These are phyloP conservation scores for Eumeta japonica DNA, from an alignment of 1,140 invertebrate species.

Conservation along the genomic window DNA sequence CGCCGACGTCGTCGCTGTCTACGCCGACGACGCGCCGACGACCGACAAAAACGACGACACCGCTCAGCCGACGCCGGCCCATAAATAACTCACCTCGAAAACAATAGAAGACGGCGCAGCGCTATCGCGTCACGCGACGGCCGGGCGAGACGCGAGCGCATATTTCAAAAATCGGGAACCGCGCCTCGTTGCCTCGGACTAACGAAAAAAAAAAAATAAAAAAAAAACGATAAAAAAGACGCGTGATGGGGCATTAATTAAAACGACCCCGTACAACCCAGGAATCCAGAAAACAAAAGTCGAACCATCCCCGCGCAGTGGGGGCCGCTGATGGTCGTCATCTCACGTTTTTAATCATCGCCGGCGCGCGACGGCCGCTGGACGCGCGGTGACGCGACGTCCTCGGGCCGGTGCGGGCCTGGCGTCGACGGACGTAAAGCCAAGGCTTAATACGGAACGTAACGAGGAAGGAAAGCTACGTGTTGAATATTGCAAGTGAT, in stretches of 20 bases:
- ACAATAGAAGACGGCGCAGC: slow-evolving; percentile 47
- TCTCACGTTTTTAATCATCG: slow-evolving; percentile 56
- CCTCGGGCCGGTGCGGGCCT: too few species aligned
- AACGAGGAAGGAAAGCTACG: too few species aligned
- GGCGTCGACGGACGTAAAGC: too few species aligned
- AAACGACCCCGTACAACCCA: slow-evolving; percentile 52
- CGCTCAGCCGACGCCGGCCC: slow-evolving; percentile 38
- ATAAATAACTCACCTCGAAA: slow-evolving; percentile 57
- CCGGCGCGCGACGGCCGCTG: too few species aligned
- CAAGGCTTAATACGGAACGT: too few species aligned
- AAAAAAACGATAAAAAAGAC: slow-evolving; percentile 38
- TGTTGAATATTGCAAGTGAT: too few species aligned
- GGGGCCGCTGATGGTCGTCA: slow-evolving; percentile 53
- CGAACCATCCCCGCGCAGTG: slow-evolving; percentile 54
- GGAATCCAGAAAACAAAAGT: slow-evolving; percentile 55
- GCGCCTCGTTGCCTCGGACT: slow-evolving; percentile 9
- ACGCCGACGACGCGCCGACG: neutral
- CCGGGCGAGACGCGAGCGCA: slow-evolving; percentile 28
- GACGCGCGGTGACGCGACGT: too few species aligned
- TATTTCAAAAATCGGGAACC: slow-evolving; percentile 49
- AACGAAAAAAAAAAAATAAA: slow-evolving; percentile 16
- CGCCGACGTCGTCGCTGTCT: too few species aligned
- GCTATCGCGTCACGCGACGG: slow-evolving; percentile 49
- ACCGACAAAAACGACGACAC: slow-evolving; percentile 25
- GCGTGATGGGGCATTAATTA: slow-evolving; percentile 58